A percentile compares a stretch with the other conserved stretches of the same genome.
phyloP scores from a whole-genome alignment of 37 sponge, comb jelly and placozoan genomes.

The Ianthella basta region DNA sequence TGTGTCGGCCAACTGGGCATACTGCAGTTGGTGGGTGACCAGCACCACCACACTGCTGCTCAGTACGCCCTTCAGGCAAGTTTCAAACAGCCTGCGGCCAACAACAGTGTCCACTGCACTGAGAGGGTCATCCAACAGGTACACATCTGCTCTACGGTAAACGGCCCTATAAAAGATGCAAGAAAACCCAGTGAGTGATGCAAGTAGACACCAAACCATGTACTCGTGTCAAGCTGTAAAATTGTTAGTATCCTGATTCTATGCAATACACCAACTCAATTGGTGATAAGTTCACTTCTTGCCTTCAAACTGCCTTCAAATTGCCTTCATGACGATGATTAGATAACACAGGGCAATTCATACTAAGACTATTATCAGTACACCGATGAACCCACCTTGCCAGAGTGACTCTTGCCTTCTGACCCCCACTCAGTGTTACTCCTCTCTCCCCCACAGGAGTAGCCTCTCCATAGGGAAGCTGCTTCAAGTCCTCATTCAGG shows the following conservation, averaged over 20 bases:
- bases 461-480: conserved; percentile 45
- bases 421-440: conserved; percentile 65
- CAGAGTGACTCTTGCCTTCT: conserved; percentile 55
- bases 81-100: conserved; percentile 69
- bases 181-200: neutral
- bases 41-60: conserved; percentile 37
- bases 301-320: too few species aligned
- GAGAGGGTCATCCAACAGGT: conserved; percentile 86
- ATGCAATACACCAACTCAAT: too few species aligned
- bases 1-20: conserved; percentile 36
- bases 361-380: too few species aligned
- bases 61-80: conserved; percentile 51
- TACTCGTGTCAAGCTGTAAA: too few species aligned
- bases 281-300: too few species aligned
- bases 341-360: too few species aligned
- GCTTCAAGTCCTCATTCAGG: conserved; percentile 49
- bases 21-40: conserved; percentile 71
- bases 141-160: conserved; percentile 74
- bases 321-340: too few species aligned
- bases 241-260: too few species aligned
- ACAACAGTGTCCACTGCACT: conserved; percentile 87
- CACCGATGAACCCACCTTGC: conserved; percentile 69
- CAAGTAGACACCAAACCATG: too few species aligned
- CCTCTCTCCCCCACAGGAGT: conserved; percentile 62
- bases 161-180: conserved; percentile 60